Conservation (phyloP, 2,113 vertebrate species). For the Callithrix jacchus region DNA sequence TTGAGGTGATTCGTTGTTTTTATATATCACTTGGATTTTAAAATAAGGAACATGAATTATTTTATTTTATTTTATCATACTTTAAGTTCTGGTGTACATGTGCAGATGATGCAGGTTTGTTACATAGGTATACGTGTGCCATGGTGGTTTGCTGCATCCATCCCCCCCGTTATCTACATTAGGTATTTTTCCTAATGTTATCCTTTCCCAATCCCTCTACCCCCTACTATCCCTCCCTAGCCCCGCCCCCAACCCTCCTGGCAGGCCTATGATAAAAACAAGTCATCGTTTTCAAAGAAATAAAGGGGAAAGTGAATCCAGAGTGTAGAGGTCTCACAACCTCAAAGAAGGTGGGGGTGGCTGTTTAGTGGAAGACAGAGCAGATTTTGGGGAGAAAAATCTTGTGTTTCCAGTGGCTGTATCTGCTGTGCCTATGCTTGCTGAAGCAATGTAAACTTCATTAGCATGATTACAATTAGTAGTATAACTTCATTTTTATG, state of each 20-base stretch:
- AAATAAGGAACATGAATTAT: neutral
- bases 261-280: neutral
- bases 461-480: slow-evolving; percentile 42
- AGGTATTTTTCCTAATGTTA: no score
- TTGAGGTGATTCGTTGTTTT: neutral
- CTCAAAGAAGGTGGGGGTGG: neutral
- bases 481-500: slow-evolving; percentile 52
- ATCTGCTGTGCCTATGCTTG: neutral
- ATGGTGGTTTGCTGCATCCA: no score
- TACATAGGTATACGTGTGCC: no score
- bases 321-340: neutral
- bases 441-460: slow-evolving; percentile 15
- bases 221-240: no score
- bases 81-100: no score
- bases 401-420: neutral
- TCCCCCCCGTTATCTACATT: no score
- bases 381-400: slow-evolving; percentile 44
- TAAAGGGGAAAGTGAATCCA: neutral
- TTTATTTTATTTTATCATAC: neutral
- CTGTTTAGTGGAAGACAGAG: neutral
- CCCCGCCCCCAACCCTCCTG: no score
- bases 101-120: no score
- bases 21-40: slow-evolving; percentile 21
- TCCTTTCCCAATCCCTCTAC: no score
- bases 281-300: slow-evolving; percentile 32